Conservation (phyloP, 2,113 vertebrate genomes). For the Aegithalos caudatus region DNA sequence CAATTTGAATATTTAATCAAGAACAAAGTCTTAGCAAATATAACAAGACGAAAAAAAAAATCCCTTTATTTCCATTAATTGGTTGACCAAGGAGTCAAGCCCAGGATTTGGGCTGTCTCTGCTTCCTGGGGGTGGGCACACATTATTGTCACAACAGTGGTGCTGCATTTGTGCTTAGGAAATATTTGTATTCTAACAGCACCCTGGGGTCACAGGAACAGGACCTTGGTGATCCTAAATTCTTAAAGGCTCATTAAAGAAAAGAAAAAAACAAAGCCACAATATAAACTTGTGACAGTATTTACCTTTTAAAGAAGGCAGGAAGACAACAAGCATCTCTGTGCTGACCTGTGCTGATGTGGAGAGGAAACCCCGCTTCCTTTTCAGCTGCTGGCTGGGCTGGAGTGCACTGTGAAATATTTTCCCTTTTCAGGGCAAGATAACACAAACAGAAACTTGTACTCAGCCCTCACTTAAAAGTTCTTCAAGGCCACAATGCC, state of each 20-base stretch:
- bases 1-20: not conserved
- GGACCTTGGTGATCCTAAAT: not conserved
- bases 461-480: not conserved
- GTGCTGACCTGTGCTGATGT: not conserved
- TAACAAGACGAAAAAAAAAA: not conserved
- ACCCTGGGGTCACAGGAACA: not conserved
- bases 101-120: not conserved
- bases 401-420: not conserved
- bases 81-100: not conserved
- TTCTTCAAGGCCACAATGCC: not conserved
- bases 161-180: not conserved
- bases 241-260: not conserved
- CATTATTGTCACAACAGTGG: not conserved
- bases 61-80: not conserved
- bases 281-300: not conserved
- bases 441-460: not conserved
- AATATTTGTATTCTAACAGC: not conserved
- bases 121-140: not conserved
- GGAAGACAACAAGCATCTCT: not conserved
- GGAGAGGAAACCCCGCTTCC: not conserved
- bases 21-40: not conserved
- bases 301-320: not conserved
- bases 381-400: not conserved
- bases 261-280: not conserved
- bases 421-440: not conserved